These are phyloP conservation scores for Leucopsar rothschildi DNA, from an alignment of 2,113 vertebrate genomes.

Conservation along the genomic window DNA sequence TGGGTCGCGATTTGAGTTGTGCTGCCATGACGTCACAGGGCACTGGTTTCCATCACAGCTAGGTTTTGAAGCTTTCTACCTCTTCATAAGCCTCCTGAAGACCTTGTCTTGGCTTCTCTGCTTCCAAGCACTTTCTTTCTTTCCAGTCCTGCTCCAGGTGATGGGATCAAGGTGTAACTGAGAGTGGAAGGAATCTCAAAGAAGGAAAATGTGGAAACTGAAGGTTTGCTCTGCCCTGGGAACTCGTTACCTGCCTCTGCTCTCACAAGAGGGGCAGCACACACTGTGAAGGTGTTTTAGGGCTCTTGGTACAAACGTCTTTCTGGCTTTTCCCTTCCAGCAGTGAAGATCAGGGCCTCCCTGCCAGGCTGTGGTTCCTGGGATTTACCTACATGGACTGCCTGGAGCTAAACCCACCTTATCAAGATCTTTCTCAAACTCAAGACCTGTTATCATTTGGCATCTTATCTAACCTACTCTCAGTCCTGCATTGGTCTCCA, in stretches of 20 bases:
- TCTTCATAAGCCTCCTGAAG: neutral
- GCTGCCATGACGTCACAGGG: neutral
- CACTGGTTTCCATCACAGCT: slow-evolving; percentile 21
- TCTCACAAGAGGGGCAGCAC: accelerated
- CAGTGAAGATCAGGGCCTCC: neutral
- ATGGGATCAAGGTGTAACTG: neutral
- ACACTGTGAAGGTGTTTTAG: accelerated
- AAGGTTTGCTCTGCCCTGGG: neutral
- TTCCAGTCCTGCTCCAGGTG: neutral
- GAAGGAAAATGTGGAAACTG: neutral
- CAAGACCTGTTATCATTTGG: neutral
- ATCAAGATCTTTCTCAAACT: neutral
- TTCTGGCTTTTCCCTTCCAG: neutral
- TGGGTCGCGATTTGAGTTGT: neutral
- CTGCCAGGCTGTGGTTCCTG: neutral
- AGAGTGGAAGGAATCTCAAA: neutral
- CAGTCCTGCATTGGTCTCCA: accelerated
- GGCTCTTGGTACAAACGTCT: neutral
- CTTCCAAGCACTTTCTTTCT: neutral
- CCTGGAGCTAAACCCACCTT: neutral
- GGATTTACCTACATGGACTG: accelerated
- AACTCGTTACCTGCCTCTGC: accelerated
- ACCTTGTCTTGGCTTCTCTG: neutral
- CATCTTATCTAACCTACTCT: neutral
- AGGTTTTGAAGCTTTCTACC: neutral